Conservation (phyloP, 1,140 invertebrate species). For the Euglossa dilemma region DNA sequence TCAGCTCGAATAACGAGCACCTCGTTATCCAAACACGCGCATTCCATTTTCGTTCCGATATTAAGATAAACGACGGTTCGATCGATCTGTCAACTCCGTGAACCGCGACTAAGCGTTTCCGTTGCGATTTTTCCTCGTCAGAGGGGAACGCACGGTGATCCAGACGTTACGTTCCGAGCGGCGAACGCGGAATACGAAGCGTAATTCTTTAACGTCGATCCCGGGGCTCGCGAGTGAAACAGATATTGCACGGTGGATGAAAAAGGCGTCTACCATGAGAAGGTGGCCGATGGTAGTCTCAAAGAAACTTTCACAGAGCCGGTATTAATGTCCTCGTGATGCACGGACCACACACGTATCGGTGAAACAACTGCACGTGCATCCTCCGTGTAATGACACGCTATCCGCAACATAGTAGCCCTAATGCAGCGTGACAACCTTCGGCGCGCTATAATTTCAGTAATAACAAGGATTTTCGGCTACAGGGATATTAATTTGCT, state of each 20-base stretch:
- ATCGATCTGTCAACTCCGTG: not conserved
- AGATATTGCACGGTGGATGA: not conserved
- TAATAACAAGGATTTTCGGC: conserved; percentile 73
- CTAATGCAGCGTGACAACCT: conserved; percentile 64
- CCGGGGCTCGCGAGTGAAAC: not conserved
- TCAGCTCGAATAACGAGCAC: not conserved
- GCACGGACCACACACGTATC: conserved; percentile 67
- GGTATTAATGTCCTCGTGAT: conserved; percentile 56
- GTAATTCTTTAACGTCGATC: conserved; percentile 12
- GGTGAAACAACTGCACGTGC: conserved; percentile 56
- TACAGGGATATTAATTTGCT: conserved; percentile 52
- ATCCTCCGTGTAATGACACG: conserved; percentile 62
- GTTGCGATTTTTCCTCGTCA: not conserved
- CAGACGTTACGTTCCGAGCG: not conserved
- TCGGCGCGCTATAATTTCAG: conserved; percentile 68
- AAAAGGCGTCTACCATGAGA: not conserved
- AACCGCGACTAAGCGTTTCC: not conserved
- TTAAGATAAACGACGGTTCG: not conserved
- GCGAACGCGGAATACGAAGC: too few relatives aligned
- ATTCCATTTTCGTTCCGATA: not conserved
- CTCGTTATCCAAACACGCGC: not conserved
- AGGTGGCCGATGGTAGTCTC: conserved; percentile 14
- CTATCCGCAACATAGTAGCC: conserved; percentile 57
- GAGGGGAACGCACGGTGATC: not conserved
- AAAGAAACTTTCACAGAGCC: conserved; percentile 17